Percentiles rank a stretch among this genome's conserved stretches.
phyloP scores from a whole-genome alignment of 2,113 vertebrate genomes.

The Carlito syrichta region DNA sequence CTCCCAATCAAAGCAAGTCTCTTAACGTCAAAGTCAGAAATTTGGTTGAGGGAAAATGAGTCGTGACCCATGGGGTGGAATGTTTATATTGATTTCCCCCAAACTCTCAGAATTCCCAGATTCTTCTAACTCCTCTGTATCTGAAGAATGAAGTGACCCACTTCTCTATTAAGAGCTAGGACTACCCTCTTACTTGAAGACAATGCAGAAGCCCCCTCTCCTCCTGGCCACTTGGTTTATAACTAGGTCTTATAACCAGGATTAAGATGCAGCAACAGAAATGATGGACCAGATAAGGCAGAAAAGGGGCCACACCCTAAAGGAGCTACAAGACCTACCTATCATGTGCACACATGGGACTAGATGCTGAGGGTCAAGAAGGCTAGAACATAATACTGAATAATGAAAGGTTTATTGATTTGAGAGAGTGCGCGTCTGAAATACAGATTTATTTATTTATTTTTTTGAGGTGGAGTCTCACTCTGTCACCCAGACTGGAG shows the following conservation, averaged over 20 bases:
- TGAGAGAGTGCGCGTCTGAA: not conserved
- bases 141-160: not conserved
- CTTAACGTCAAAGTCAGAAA: not conserved
- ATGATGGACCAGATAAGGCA: accelerated
- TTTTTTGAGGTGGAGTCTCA: too few species aligned
- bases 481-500: too few species aligned
- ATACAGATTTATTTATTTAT: too few species aligned
- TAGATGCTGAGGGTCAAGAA: not conserved
- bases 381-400: not conserved
- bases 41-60: not conserved
- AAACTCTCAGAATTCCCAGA: not conserved
- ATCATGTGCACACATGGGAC: accelerated
- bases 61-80: not conserved
- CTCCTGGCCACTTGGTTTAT: not conserved
- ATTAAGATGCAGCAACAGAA: not conserved
- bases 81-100: not conserved
- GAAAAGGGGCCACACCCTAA: not conserved
- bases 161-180: not conserved
- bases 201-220: not conserved
- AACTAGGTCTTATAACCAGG: not conserved
- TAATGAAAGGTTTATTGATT: not conserved
- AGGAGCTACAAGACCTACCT: not conserved
- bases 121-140: not conserved
- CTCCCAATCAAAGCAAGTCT: not conserved
- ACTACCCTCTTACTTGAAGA: not conserved